Conservation (phyloP, 2,888 invertebrate species). For the Platypus cylindrus region DNA sequence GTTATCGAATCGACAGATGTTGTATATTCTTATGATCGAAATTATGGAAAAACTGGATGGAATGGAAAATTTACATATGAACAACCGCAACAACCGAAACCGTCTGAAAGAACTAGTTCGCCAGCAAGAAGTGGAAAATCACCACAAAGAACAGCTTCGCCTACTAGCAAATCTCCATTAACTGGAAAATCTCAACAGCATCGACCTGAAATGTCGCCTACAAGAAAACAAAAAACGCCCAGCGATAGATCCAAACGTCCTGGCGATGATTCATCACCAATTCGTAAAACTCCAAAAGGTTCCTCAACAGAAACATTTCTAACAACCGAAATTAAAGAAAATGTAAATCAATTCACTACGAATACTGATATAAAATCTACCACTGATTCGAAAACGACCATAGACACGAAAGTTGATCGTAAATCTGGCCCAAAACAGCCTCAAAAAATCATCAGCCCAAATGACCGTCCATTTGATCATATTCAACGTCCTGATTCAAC, state of each 20-base stretch:
- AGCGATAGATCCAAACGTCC: slow-evolving; percentile 4
- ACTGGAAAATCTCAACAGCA: background rate
- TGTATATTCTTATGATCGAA: slow-evolving; percentile 31
- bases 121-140: slow-evolving; percentile 11
- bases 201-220: slow-evolving; percentile 8
- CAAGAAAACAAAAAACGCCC: slow-evolving; percentile 10
- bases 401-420: slow-evolving; percentile 15
- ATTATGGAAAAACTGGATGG: slow-evolving; percentile 34
- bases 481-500: slow-evolving; percentile 4
- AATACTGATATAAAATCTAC: slow-evolving; percentile 4
- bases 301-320: slow-evolving; percentile 19
- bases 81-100: slow-evolving; percentile 17
- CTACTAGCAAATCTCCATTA: slow-evolving; percentile 7
- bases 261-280: slow-evolving; percentile 3
- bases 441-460: slow-evolving; percentile 14
- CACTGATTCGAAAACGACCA: slow-evolving; percentile 14
- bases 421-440: slow-evolving; percentile 4
- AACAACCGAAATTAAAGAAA: slow-evolving; percentile 21
- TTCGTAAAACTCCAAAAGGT: slow-evolving; percentile 9
- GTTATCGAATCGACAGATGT: slow-evolving; percentile 35
- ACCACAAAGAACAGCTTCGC: slow-evolving; percentile 1
- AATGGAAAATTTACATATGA: slow-evolving; percentile 33
- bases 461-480: slow-evolving; percentile 13
- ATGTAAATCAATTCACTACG: slow-evolving; percentile 19
- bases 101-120: slow-evolving; percentile 7